phyloP scores from a whole-genome alignment of 2,797 vertebrate species.

The Sylvilagus floridanus region DNA sequence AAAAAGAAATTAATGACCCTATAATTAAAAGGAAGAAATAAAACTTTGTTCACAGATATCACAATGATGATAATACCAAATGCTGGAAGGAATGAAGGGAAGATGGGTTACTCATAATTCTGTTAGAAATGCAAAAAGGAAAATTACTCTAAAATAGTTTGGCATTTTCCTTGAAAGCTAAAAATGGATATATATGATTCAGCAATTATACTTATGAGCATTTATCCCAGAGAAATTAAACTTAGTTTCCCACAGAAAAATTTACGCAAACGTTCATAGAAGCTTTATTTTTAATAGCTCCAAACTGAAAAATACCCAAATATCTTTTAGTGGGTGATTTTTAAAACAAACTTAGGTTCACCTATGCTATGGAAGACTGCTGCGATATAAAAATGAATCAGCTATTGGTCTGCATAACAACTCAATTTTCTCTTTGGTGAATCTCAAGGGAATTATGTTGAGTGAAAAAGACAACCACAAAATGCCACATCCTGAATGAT shows the following conservation, averaged over 20 bases:
- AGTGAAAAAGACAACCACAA: conserved; percentile 4
- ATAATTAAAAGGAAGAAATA: neutral
- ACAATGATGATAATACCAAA: neutral
- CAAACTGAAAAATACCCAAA: neutral
- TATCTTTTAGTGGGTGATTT: neutral
- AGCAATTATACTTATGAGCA: neutral
- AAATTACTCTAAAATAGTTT: neutral
- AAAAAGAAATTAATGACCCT: neutral
- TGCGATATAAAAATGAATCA: conserved; percentile 29
- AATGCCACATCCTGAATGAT: neutral
- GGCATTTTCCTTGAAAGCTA: conserved; percentile 25
- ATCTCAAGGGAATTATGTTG: neutral
- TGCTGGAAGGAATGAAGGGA: neutral
- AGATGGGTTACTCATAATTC: neutral
- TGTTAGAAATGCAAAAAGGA: conserved; percentile 16
- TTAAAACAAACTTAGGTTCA: neutral
- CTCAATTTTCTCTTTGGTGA: neutral
- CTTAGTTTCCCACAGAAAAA: neutral
- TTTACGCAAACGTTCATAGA: neutral
- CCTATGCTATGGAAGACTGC: neutral
- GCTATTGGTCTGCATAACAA: neutral
- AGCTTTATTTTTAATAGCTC: too few species aligned
- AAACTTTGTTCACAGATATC: too few species aligned
- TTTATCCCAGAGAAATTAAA: conserved; percentile 20
- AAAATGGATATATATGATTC: conserved; percentile 16